A percentile compares a stretch with the other conserved stretches of the same genome.
Evolutionary conservation across 2,797 vertebrate genomes (phyloP).

Genomic region (Takifugu ocellatus): DNA sequence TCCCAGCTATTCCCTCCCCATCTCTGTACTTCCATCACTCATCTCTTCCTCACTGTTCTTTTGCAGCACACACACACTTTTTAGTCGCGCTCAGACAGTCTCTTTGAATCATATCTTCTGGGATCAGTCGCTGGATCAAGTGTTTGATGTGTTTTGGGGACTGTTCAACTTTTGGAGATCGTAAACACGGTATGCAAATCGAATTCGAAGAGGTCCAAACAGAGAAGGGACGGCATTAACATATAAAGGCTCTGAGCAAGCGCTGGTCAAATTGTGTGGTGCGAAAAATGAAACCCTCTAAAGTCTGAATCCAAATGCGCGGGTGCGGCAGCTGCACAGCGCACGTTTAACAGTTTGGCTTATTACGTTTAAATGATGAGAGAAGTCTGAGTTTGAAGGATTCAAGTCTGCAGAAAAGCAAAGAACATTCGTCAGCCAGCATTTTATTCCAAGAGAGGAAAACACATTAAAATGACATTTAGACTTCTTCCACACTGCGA

Average conservation of each 20-base stretch:
- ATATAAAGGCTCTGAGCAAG: background rate
- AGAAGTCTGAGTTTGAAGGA: too few species aligned
- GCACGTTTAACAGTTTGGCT: too few species aligned
- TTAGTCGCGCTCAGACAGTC: constrained; percentile 13
- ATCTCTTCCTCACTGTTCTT: constrained; percentile 13
- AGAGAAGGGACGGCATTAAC: background rate
- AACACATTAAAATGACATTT: too few species aligned
- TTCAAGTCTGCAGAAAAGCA: too few species aligned
- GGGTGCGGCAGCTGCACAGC: too few species aligned
- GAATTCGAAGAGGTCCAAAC: background rate
- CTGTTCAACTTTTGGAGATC: constrained; percentile 11
- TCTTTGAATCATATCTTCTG: constrained; percentile 15
- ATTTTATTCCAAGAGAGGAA: too few species aligned
- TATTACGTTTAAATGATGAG: too few species aligned
- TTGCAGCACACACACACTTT: background rate
- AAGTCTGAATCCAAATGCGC: too few species aligned
- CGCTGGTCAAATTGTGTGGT: background rate
- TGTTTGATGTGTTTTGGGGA: constrained; percentile 17
- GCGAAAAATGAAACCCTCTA: background rate
- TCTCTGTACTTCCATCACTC: constrained; percentile 20
- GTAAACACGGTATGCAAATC: constrained; percentile 6
- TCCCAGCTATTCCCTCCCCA: constrained; percentile 19
- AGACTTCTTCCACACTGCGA: too few species aligned
- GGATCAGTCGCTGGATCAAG: constrained; percentile 3
- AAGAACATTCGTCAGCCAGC: too few species aligned